Base-by-base conservation (phyloP, 2,888 invertebrate species). In the Microplitis manilae region DNA sequence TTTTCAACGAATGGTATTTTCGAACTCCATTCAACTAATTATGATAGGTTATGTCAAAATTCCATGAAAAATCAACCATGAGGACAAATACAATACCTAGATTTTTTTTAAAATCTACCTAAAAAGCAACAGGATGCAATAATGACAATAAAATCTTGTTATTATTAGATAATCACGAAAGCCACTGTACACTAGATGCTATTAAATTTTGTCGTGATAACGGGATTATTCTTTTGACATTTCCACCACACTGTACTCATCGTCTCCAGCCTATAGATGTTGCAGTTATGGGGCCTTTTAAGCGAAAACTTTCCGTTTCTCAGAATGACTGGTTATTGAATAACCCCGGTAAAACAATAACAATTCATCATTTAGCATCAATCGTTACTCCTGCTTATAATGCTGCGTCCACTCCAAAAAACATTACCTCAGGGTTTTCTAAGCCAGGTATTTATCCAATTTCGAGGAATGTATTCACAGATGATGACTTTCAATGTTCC, bases 71-170 rank as follows among this genome's bases (percentile, higher is more conserved):
- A n/a, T n/a, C n/a, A n/a, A n/a, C n/a, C n/a, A n/a, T n/a, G n/a
- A n/a, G n/a, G n/a, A n/a, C n/a, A n/a, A n/a, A n/a, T n/a, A n/a
- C n/a, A n/a, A n/a, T n/a, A n/a, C n/a, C n/a, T n/a, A n/a, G n/a
- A n/a, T n/a, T n/a, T n/a, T n/a, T n/a, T n/a, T n/a, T n/a, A n/a
- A n/a, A n/a, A n/a, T n/a, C n/a, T n/a, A n/a, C n/a, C n/a, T n/a
- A 75, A 59, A 75, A 79, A 61, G 20, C 79, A 68, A 77, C 75
- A 15, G 67, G 68, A 20, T 76, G 80, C 71, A 76, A 79, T 17
- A 82, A 79, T 79, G 81, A 83, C 60, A 78, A 83, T 72, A 83
- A 79, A 20, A 81, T 85, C 60, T 74, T 86, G 17, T 75, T 86
- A 20, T 67, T 85, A 40, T 70, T 77, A 68, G 86, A 87, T 77